Evolutionary conservation across 2,797 vertebrate genomes (phyloP).

Genomic region (Paedocypris micromegethes): DNA sequence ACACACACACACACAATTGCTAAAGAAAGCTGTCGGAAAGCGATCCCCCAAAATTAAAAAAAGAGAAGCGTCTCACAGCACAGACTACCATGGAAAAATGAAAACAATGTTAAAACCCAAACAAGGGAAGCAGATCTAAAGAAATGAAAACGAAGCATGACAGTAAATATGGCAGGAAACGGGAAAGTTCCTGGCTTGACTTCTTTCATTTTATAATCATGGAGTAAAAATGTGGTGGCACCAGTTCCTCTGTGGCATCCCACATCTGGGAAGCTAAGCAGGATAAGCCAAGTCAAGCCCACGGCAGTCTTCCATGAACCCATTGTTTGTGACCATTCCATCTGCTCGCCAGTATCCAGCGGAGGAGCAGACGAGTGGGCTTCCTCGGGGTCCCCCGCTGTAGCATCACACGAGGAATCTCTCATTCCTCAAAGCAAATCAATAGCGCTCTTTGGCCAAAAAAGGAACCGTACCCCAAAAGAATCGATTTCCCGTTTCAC

Average conservation of each 20-base stretch:
- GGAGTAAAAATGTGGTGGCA: constrained; percentile 25
- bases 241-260: constrained; percentile 17
- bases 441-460: constrained; percentile 16
- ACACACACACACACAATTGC: no score
- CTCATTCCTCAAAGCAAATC: constrained; percentile 28
- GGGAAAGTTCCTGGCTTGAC: constrained; percentile 16
- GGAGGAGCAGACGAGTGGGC: constrained; percentile 36
- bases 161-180: constrained; percentile 13
- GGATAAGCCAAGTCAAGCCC: constrained; percentile 38
- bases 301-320: constrained; percentile 29
- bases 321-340: constrained; percentile 46
- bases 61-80: background rate
- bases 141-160: constrained; percentile 25
- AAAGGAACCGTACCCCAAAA: background rate
- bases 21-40: no score
- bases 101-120: background rate
- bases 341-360: constrained; percentile 32
- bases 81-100: background rate
- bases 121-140: background rate
- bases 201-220: constrained; percentile 19
- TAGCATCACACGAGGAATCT: constrained; percentile 27
- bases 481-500: background rate
- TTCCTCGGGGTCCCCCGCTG: constrained; percentile 22
- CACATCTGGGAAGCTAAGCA: constrained; percentile 42
- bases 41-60: no score